phyloP scores from a whole-genome alignment of 2,113 vertebrate genomes.

The Plectropomus leopardus region DNA sequence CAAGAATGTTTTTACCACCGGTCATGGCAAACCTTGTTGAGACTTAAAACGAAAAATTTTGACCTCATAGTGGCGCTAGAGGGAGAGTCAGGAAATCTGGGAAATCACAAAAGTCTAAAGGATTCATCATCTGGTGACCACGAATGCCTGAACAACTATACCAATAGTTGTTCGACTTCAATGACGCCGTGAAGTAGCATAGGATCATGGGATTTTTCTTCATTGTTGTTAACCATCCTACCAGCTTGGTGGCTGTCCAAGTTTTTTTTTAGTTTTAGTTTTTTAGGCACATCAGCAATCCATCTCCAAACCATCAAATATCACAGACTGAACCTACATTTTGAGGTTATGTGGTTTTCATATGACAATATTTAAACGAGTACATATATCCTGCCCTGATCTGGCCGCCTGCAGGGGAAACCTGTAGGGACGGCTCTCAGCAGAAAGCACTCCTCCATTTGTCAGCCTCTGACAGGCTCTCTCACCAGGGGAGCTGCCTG shows the following conservation, averaged over 20 bases:
- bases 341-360: conserved; percentile 22
- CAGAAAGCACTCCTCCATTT: conserved; percentile 79
- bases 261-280: too few species aligned
- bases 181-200: too few species aligned
- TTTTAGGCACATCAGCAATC: neutral
- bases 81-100: too few species aligned
- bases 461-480: conserved; percentile 67
- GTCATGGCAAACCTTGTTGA: too few species aligned
- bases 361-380: conserved; percentile 29
- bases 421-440: conserved; percentile 73
- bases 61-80: too few species aligned
- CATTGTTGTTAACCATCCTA: too few species aligned
- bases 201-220: neutral
- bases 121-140: too few species aligned
- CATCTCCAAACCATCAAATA: neutral
- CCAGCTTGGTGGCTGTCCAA: too few species aligned
- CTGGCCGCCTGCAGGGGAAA: conserved; percentile 60
- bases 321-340: neutral
- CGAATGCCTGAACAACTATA: neutral
- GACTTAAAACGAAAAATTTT: too few species aligned
- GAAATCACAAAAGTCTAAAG: too few species aligned
- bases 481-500: conserved; percentile 56
- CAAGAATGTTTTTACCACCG: neutral
- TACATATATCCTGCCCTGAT: conserved; percentile 43
- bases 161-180: neutral